Percentiles rank a stretch among this genome's conserved stretches.
Conservation (phyloP, 2,888 invertebrate species). For the Eristalinus aeneus region DNA sequence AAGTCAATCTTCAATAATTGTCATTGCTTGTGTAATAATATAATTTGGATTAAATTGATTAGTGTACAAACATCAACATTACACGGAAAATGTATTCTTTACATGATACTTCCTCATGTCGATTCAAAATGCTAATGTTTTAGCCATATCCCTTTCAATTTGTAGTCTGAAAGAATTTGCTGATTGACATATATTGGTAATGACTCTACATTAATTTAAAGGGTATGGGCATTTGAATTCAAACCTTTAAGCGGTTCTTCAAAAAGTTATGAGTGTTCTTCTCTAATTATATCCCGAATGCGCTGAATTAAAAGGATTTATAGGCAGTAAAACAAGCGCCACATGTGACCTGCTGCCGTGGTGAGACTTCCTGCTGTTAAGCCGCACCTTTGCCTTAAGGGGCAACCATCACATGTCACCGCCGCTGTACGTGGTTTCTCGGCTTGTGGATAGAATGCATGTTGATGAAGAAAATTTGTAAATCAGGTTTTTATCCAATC, state of each 20-base stretch:
- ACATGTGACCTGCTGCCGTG: conserved; percentile 68
- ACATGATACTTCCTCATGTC: background rate
- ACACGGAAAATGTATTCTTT: background rate
- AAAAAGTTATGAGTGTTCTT: conserved; percentile 13
- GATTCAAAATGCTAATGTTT: background rate
- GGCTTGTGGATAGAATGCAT: conserved; percentile 29
- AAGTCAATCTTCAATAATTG: too few relatives aligned
- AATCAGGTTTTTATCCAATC: conserved; percentile 45
- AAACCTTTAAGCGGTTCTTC: background rate
- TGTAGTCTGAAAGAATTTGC: background rate
- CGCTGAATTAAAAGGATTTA: conserved; percentile 42
- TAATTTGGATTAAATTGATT: background rate
- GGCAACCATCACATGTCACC: conserved; percentile 65
- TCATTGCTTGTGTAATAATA: too few relatives aligned
- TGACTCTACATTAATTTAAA: background rate
- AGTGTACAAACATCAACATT: background rate
- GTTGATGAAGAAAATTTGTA: conserved; percentile 55
- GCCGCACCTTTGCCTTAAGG: conserved; percentile 60
- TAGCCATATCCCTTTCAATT: background rate
- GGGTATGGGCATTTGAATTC: background rate
- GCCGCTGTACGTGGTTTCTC: conserved; percentile 7
- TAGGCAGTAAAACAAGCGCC: conserved; percentile 65
- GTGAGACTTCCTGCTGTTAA: conserved; percentile 62
- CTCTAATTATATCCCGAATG: conserved; percentile 31
- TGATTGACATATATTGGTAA: background rate